These are phyloP conservation scores for Sapayoa aenigma DNA, from an alignment of 2,113 vertebrate genomes.

Conservation along the genomic window DNA sequence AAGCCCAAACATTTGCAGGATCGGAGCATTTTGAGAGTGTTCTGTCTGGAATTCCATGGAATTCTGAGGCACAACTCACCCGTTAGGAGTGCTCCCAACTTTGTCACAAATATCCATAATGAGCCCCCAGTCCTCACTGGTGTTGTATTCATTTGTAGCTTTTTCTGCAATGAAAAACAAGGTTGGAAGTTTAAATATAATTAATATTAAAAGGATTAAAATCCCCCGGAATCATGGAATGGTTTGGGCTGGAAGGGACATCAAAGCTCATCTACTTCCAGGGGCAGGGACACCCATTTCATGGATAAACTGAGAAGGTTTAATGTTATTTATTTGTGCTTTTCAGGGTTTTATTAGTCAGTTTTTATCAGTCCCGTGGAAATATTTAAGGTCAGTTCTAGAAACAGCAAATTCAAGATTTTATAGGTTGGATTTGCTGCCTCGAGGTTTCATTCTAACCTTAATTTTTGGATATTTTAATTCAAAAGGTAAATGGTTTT, in stretches of 20 bases:
- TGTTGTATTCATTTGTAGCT: constrained; percentile 93
- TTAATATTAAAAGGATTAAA: too few species aligned
- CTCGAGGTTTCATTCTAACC: not conserved
- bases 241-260: not conserved
- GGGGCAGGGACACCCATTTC: too few species aligned
- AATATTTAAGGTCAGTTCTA: not conserved
- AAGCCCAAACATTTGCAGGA: not conserved
- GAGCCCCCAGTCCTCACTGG: constrained; percentile 91
- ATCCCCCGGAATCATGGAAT: too few species aligned
- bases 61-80: constrained; percentile 71
- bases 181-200: too few species aligned
- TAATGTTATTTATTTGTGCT: not conserved
- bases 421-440: not conserved
- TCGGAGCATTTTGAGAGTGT: not conserved
- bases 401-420: not conserved
- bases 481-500: not conserved
- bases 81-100: constrained; percentile 88
- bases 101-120: constrained; percentile 98
- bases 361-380: not conserved
- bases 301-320: not conserved
- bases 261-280: not conserved
- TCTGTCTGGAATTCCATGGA: not conserved
- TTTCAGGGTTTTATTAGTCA: not conserved
- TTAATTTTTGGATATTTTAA: not conserved
- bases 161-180: constrained; percentile 86